Evolutionary conservation across 2,797 vertebrate genomes (phyloP), one percentile per base, ranked within the genome.

Genomic region (Margarornis squamiger): DNA sequence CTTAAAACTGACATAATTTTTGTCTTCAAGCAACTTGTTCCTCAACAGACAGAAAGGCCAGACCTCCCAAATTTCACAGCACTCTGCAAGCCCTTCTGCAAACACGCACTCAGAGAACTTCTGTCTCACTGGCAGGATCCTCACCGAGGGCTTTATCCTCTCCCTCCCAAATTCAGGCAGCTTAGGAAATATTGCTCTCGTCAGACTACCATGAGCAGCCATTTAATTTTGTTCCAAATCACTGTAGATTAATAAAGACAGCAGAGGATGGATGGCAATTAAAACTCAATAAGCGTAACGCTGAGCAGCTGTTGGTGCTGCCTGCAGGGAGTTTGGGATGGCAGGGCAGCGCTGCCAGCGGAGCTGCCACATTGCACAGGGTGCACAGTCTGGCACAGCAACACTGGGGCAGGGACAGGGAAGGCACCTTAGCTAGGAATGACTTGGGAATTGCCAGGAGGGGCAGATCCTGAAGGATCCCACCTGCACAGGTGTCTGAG

Each of bases 161-260:
- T n/a, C 38, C 27, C 9, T 5, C 77, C 55, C 61, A 76, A 66
- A 39, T 27, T 59, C 68, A 46, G 68, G 22, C 17, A n/a, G 78
- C 72, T 94, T 77, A 81, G 76, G 73, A 86, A 84, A 90, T 13
- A 75, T n/a, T 84, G 8, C 73, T 78, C 86, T 93, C 79, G 63
- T 84, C 88, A 81, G 88, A 94, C 90, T 90, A 65, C 54, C 82
- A 81, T 1, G 11, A 94, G 86, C 66, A 90, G 74, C 63, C 80
- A 73, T 90, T 84, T 93, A 58, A 75, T 86, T 90, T 92, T 65
- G 58, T 58, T 93, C 86, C 77, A 93, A 86, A 92, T 86, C 88
- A 66, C 93, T 66, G 71, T 22, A 88, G 93, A 91, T 84, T 82
- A 72, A 95, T 88, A 85, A 88, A 90, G 54, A 87, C 43, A 95